Base-by-base conservation (phyloP, 2,113 vertebrate genomes). In the Ammodytes dubius region DNA sequence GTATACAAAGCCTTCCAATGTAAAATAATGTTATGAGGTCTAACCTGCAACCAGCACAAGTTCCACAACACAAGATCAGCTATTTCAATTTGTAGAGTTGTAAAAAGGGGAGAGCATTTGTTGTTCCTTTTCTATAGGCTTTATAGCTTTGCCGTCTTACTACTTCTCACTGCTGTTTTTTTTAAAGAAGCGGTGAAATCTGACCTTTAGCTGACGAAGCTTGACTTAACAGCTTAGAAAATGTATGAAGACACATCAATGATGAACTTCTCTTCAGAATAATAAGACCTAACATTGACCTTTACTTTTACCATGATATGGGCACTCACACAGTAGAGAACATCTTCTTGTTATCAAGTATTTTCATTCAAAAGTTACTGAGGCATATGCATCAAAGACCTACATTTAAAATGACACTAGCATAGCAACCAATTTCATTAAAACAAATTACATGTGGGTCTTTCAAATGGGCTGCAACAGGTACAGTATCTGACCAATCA, bases 341-440 rank as follows among this genome's bases (percentile, higher is more conserved):
- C 14, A 45, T 61, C 49, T 59, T 63, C 43, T 42, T 66, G 46
- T 6, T 46, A 27, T 67, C 45, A 7, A 13, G 6, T 45, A 27
- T 35, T 53, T 47, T 70, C 52, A 45, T 12, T 64, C 45, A 70
- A 40, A 60, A 56, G 50, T 60, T 47, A 64, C 63, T 1, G 5
- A 72, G 74, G 58, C 66, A 60, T 15, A 27, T 17, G 74, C 54
- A 14, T 65, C 47, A 17, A 27, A 27, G 27, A 27, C 27, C 27
- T 27, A 76, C 52, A 14, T 70, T 64, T 69, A 37, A 65, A 50
- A 53, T 49, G 3, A 35, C 15, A 53, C 70, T 58, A 35, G 45
- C 64, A 70, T 10, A 14, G 74, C 56, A 77, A 83, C 65, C 53
- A 11, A 54, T 58, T 64, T 35, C 14, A 47, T 53, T 58, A 64